Evolutionary conservation across 2,113 vertebrate genomes (phyloP), one percentile per base, ranked within the genome.

Genomic region (Danio rerio): DNA sequence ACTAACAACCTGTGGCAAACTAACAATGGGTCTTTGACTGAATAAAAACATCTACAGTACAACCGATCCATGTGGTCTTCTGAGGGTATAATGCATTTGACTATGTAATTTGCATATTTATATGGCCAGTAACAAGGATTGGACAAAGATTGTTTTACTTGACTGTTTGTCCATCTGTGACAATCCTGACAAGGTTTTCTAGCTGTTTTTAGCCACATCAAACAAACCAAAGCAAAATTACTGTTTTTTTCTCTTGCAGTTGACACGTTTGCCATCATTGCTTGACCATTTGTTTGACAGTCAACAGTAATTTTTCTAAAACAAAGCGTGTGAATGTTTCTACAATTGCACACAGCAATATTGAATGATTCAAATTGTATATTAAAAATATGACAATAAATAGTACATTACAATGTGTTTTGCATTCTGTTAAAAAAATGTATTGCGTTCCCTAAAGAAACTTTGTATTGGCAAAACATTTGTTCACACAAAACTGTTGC

Each of bases 31-130:
- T 15, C 12, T 12, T 45, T 73, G 21, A 73, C 52, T 56, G 31
- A 55, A 73, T 43, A n/a, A 56, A 73, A 73, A 55, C 66, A 69
- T 49, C 43, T 69, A 49, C 43, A 69, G 12, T 69, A 49, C 43
- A 69, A 20, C 66, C 45, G 47, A 49, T 69, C 21, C 7, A 11
- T 42, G 52, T 1, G 71, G 50, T 42, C 52, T 42, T 56, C 31
- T 70, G 68, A n/a, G n/a, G 66, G 43, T 43, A 49, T 6, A 20
- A 20, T 49, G 4, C 66, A 49, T 69, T 69, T 69, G n/a, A 49
- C 66, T 6, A 12, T 18, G n/a, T 49, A 20, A 69, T 69, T 69
- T 20, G 43, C 66, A 49, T 12, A 69, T 47, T 69, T 49, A 47
- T 69, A 69, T 20, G 43, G 66, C 12, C 16, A 18, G 7, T 69